Base-by-base conservation (phyloP, 2,888 invertebrate genomes). In the Limnephilus lunatus region DNA sequence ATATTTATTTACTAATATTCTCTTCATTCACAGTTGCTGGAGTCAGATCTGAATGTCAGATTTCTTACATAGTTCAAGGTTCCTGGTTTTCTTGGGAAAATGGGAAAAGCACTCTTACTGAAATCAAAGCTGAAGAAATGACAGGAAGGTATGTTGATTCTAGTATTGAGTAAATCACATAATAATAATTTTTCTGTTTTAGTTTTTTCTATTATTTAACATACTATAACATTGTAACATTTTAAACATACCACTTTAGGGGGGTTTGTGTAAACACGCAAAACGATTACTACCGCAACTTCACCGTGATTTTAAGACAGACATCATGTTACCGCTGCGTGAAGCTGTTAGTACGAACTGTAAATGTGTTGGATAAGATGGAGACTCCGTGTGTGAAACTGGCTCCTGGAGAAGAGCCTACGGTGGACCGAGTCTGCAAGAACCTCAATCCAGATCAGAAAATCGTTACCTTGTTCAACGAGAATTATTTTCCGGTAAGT, bases 41-140 rank as follows among this genome's bases (percentile, higher is more conserved):
- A 32, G 93, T 92, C 82, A 90, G 95, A 92, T 94, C 95, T 1
- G 96, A 96, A 92, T 98, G 98, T 95, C 96, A 97, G 44, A 98
- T 99, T 94, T 98, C 99, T 48, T 94, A 97, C 93, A 97, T 98
- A 85, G 95, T 99, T 88, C 96, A 98, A 94, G 99, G 98, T 92
- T 97, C 98, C 68, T 99, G 99, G 99, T 99, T 98, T 95, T 98
- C 98, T 3, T 98, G 98, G 96, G 99, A 99, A 96, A 97, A 97
- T 95, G 98, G 98, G 15, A 96, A 96, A 94, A 98, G 98, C 94
- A 98, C 98, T 0, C 96, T 97, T 87, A 98, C 98, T 0, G 97
- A 98, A 94, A 97, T 99, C 90, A 98, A 98, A 95, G 97, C 97
- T 0, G 97, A 97, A 92, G 97, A 97, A 83, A 98, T 99, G 98